Conservation (phyloP, 2,113 vertebrate genomes). For the Charadrius vociferus region DNA sequence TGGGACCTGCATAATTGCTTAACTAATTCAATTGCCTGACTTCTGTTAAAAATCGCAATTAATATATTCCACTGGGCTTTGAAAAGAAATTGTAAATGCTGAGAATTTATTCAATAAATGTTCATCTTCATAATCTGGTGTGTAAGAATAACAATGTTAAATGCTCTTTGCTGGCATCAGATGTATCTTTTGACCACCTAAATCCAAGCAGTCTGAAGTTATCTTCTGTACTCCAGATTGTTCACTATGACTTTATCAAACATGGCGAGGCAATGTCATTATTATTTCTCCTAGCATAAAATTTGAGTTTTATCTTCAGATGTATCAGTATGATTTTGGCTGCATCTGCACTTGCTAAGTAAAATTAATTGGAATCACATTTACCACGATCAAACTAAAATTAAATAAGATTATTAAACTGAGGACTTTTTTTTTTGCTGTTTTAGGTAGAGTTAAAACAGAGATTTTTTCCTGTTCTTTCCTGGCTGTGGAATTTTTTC, state of each 20-base stretch:
- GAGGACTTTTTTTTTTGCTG: background rate
- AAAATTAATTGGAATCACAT: conserved; percentile 15
- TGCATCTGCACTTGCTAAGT: background rate
- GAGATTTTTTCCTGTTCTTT: background rate
- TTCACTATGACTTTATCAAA: background rate
- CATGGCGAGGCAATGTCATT: background rate
- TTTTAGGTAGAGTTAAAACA: background rate
- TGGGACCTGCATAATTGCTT: background rate
- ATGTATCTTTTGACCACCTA: background rate
- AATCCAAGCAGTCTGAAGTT: background rate
- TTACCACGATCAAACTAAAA: background rate
- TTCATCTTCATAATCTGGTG: background rate
- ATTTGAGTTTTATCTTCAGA: background rate
- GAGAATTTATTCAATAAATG: background rate
- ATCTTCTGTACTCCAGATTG: background rate
- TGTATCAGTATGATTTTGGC: background rate
- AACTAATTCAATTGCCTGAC: conserved; percentile 4
- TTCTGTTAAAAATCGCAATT: background rate
- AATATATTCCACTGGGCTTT: conserved; percentile 4
- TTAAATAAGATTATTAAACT: background rate
- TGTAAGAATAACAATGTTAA: background rate
- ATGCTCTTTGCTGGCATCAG: background rate
- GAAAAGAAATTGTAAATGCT: background rate
- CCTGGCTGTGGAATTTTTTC: background rate
- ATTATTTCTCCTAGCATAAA: background rate